A percentile compares a stretch with the other conserved stretches of the same genome.
Evolutionary conservation across 2,113 vertebrate genomes (phyloP).

Genomic region (Serilophus lunatus): DNA sequence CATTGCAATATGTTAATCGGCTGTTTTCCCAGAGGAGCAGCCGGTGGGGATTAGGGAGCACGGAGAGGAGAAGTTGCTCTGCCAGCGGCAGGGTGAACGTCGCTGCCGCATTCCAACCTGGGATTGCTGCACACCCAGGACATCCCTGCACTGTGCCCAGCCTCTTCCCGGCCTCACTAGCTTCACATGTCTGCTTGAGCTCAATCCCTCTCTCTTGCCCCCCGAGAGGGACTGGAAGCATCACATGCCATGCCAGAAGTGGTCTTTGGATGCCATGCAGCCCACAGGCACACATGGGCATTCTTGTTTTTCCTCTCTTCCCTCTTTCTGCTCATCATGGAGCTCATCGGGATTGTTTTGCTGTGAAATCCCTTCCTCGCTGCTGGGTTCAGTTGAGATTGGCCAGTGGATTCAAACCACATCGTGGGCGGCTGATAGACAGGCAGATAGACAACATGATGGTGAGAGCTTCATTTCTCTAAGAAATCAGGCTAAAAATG

Average conservation of each 20-base stretch:
- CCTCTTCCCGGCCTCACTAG: not conserved
- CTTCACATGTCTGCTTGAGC: rapidly evolving
- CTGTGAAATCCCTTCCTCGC: not conserved
- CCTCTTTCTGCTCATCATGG: not conserved
- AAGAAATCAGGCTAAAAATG: not conserved
- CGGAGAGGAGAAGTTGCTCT: not conserved
- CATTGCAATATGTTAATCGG: not conserved
- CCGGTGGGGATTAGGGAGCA: rapidly evolving
- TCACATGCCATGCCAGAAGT: not conserved
- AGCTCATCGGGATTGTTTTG: not conserved
- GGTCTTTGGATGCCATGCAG: rapidly evolving
- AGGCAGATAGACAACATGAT: constrained; percentile 36
- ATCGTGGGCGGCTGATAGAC: not conserved
- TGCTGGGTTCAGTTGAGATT: not conserved
- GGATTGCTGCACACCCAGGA: not conserved
- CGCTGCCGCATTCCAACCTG: not conserved
- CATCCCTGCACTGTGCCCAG: not conserved
- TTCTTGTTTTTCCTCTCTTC: not conserved
- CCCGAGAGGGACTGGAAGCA: not conserved
- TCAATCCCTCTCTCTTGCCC: not conserved
- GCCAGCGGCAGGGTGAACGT: not conserved
- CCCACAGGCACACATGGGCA: not conserved
- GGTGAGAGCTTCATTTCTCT: not conserved
- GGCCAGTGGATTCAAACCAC: not conserved
- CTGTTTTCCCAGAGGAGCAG: not conserved